Conservation (phyloP, 1,140 invertebrate genomes). For the Neomicropteryx cornuta region DNA sequence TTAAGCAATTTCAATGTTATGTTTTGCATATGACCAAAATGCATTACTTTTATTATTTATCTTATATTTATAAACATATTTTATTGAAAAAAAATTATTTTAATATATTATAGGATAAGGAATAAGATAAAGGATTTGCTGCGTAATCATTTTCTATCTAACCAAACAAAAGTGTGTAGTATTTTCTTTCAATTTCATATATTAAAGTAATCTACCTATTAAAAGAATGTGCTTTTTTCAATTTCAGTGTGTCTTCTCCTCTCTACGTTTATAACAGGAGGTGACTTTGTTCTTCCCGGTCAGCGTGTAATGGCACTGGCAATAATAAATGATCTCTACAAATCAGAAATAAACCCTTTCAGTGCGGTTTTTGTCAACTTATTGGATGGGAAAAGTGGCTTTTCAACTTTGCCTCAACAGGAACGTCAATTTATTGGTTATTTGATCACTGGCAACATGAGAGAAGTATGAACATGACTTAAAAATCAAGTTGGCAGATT, state of each 20-base stretch:
- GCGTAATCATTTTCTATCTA: not conserved
- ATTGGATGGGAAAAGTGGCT: constrained; percentile 30
- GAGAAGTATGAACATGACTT: constrained; percentile 25
- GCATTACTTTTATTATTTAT: too few relatives aligned
- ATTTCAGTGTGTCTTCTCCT: constrained; percentile 35
- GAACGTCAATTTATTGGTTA: constrained; percentile 33
- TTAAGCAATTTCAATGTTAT: too few relatives aligned
- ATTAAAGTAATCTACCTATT: not conserved
- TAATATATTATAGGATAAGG: not conserved
- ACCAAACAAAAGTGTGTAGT: not conserved
- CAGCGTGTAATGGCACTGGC: constrained; percentile 63
- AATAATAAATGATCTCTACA: constrained; percentile 65
- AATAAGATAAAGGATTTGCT: not conserved
- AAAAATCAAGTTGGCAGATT: constrained; percentile 4
- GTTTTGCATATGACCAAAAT: too few relatives aligned
- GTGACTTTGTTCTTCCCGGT: constrained; percentile 33
- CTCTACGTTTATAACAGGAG: constrained; percentile 32
- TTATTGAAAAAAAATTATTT: not conserved
- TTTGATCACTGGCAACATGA: constrained; percentile 26
- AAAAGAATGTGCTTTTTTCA: constrained; percentile 8
- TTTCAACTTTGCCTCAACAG: constrained; percentile 27
- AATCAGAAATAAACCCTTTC: constrained; percentile 43
- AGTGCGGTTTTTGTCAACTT: constrained; percentile 32
- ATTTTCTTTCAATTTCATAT: not conserved
- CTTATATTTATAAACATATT: not conserved